These are phyloP conservation scores for Lasioglossum malachurum DNA, from an alignment of 2,888 invertebrate genomes.

Conservation along the genomic window DNA sequence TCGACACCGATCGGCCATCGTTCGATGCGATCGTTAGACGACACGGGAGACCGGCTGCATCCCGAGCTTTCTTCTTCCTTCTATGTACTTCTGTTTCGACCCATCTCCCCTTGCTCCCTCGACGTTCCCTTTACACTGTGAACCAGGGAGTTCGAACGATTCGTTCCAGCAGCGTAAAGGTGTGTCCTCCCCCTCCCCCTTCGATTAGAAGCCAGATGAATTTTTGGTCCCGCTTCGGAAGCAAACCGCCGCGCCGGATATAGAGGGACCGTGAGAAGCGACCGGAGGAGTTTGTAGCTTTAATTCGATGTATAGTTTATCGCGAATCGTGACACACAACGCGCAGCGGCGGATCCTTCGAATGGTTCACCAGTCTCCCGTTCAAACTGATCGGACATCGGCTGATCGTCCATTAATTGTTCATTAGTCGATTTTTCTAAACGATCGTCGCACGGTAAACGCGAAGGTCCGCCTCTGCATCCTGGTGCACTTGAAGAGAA, in stretches of 20 bases:
- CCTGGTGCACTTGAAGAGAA: slow-evolving; percentile 8
- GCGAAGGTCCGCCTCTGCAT: slow-evolving; percentile 21
- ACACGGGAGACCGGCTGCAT: slow-evolving; percentile 65
- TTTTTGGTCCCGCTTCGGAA: slow-evolving; percentile 41
- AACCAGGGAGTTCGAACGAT: not conserved
- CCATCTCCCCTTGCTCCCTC: not conserved
- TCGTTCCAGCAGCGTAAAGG: not conserved
- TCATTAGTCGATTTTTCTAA: not conserved
- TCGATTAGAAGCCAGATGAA: slow-evolving; percentile 31
- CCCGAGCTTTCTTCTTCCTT: slow-evolving; percentile 67
- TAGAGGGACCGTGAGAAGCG: not conserved
- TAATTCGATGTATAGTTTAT: slow-evolving; percentile 27
- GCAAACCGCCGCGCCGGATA: not conserved
- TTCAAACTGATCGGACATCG: not conserved
- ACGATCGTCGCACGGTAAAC: not conserved
- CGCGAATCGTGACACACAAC: slow-evolving; percentile 14
- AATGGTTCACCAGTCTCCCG: not conserved
- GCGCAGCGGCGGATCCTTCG: slow-evolving; percentile 31
- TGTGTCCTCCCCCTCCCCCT: not conserved
- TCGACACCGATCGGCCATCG: slow-evolving; percentile 45
- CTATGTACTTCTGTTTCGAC: slow-evolving; percentile 12
- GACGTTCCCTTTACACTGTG: not conserved
- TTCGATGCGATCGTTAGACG: slow-evolving; percentile 18
- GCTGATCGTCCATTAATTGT: not conserved
- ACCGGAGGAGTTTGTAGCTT: slow-evolving; percentile 11